Evolutionary conservation across 2,888 invertebrate species (phyloP), one percentile per base, ranked within the genome.

Genomic region (Sipunculus nudus): DNA sequence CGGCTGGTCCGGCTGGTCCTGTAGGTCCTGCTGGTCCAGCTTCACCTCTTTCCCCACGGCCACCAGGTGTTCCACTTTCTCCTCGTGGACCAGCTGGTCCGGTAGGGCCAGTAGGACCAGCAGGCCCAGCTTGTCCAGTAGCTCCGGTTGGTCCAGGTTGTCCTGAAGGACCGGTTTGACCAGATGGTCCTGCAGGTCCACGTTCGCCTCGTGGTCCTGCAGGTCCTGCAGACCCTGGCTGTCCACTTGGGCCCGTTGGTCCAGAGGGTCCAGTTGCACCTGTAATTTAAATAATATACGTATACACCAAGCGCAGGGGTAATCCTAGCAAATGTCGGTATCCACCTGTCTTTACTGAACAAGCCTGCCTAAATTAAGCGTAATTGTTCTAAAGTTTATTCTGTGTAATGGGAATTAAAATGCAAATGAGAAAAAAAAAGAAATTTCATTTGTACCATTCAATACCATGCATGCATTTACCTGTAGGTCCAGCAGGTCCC

Each of bases 51-150:
- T 52, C 26, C n/a, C n/a, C n/a, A n/a, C n/a, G n/a, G 25, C 19
- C 32, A 31, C 61, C 62, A 4, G 54, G 50, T 32, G 35, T 26
- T 35, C 62, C 62, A 58, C 49, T 55, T 28, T 32, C 32, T 32
- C 61, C 61, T 19, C 43, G 58, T 31, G 50, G 10, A 6, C 58
- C 58, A 35, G 41, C 35, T 38, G 52, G 39, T n/a, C 59, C 59
- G 19, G 53, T 53, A 10, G 39, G 53, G 2, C 59, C 60, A 23
- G 55, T 41, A 1, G 43, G 43, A 19, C 60, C 61, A 25, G 58
- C 23, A 16, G 59, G 56, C 41, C 70, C 70, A 26, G 59, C 31
- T 40, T 39, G 32, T n/a, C 68, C 70, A 45, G 58, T 21, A 13
- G 41, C 46, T 19, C 66, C 66, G 19, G 47, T 41, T 52, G 32